Evolutionary conservation across 2,888 invertebrate species (phyloP).

Genomic region (Tiliacea citrago): DNA sequence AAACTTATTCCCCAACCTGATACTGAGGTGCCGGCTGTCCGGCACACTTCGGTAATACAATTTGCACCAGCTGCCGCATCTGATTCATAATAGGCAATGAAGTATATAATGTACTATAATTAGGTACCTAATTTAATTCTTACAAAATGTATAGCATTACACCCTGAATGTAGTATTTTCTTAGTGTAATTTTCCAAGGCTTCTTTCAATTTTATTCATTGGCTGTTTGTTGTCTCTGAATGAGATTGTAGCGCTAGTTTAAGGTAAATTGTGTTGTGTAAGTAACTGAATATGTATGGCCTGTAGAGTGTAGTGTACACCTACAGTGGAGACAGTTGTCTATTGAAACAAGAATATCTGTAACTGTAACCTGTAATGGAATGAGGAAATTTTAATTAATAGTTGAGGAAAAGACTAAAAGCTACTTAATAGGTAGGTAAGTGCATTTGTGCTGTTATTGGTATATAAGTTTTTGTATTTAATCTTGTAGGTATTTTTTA

Average conservation of each 20-base stretch:
- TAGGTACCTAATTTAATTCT: slow-evolving; percentile 21
- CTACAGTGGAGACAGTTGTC: slow-evolving; percentile 15
- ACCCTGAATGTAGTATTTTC: slow-evolving; percentile 52
- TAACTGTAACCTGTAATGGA: slow-evolving; percentile 40
- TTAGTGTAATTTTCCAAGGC: slow-evolving; percentile 69
- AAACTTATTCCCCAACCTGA: slow-evolving; percentile 94
- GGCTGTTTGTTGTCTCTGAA: slow-evolving; percentile 71
- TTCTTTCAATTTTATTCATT: slow-evolving; percentile 67
- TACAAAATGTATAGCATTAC: slow-evolving; percentile 39
- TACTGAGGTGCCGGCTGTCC: slow-evolving; percentile 81
- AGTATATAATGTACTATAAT: slow-evolving; percentile 6
- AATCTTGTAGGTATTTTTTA: slow-evolving; percentile 55
- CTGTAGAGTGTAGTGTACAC: slow-evolving; percentile 31
- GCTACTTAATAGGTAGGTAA: slow-evolving; percentile 58
- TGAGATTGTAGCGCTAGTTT: slow-evolving; percentile 62
- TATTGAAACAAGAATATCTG: slow-evolving; percentile 31
- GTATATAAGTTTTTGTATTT: slow-evolving; percentile 71
- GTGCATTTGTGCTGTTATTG: slow-evolving; percentile 76
- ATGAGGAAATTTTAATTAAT: slow-evolving; percentile 60
- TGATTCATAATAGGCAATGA: slow-evolving; percentile 79
- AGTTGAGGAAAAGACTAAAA: slow-evolving; percentile 81
- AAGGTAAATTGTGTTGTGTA: slow-evolving; percentile 45
- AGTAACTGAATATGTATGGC: slow-evolving; percentile 41
- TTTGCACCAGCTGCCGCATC: slow-evolving; percentile 94
- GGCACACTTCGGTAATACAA: slow-evolving; percentile 94